Evolutionary conservation across 1,140 invertebrate species (phyloP).

Genomic region (Dryas iulia): DNA sequence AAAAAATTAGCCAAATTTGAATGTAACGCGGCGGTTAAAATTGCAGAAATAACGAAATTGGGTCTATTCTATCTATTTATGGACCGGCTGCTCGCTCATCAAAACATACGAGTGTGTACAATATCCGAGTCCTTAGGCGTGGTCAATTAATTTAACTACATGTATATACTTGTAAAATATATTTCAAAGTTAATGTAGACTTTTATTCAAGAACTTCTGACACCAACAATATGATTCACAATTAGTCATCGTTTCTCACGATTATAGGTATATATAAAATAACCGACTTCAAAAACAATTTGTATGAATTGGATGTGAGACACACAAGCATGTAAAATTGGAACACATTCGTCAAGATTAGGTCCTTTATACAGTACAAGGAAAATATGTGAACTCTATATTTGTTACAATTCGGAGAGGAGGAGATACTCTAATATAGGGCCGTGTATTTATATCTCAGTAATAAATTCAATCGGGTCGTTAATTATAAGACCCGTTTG

Average conservation of each 20-base stretch:
- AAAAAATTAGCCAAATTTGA: too few species aligned
- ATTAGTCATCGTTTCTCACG: slow-evolving; percentile 24
- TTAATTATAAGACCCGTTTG: not conserved
- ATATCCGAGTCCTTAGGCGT: slow-evolving; percentile 31
- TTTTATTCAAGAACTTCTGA: not conserved
- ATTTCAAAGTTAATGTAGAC: not conserved
- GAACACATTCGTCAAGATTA: not conserved
- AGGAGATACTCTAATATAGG: too few species aligned
- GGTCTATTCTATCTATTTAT: slow-evolving; percentile 30
- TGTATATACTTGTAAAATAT: slow-evolving; percentile 1
- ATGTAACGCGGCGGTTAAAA: slow-evolving; percentile 13
- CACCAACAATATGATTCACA: slow-evolving; percentile 14
- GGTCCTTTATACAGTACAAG: not conserved
- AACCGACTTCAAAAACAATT: not conserved
- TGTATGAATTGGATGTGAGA: not conserved
- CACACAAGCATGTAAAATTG: not conserved
- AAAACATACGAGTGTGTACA: slow-evolving; percentile 14
- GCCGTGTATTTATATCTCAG: too few species aligned
- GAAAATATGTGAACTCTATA: not conserved
- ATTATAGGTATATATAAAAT: not conserved
- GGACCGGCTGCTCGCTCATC: slow-evolving; percentile 17
- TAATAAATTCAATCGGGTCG: not conserved
- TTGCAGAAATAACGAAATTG: slow-evolving; percentile 19
- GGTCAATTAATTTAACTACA: slow-evolving; percentile 33
- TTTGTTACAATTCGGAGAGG: too few species aligned